Evolutionary conservation across 2,797 vertebrate genomes (phyloP), one percentile per base, ranked within the genome.

Genomic region (Pseudotriccus pelzelni): DNA sequence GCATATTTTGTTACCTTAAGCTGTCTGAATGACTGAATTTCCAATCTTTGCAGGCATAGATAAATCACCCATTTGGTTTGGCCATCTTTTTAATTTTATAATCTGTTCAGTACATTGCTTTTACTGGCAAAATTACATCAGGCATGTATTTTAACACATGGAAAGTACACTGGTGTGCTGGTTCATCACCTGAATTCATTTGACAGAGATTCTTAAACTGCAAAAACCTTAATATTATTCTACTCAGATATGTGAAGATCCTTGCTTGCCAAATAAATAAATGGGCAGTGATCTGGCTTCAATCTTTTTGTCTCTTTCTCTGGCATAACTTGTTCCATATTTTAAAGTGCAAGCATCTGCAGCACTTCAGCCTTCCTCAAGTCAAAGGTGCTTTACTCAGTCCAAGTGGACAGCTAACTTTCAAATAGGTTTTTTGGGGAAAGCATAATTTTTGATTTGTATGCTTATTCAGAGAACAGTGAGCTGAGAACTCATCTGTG

Each of bases 161-260:
- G 59, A 53, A 84, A 75, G 64, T 60, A 76, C 69, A 70, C 60
- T 81, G 21, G 15, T 70, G 10, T 49, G 56, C 80, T 83, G 59
- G 94, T 96, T 80, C 41, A 74, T 37, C 58, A n/a, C 49, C 52
- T 88, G 56, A 93, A 97, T 76, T 94, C 68, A 85, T 18, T 24
- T 75, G 79, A 87, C 39, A 74, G 5, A 47, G 21, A 39, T 19
- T 79, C 36, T 64, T 94, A 89, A 91, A 85, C 74, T 36, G 66
- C 5, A 91, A 76, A 85, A 46, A 3, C 8, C 44, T 53, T 67
- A 60, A 24, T 43, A 68, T 41, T 70, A 59, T 34, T 72, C 23
- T 70, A 6, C n/a, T 67, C 21, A 52, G 47, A 36, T 23, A 52
- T 3, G 32, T 69, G 63, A 79, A 67, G 63, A 81, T 16, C 14